Base-by-base conservation (phyloP, 2,888 invertebrate genomes). In the Ganaspis brasiliensis region DNA sequence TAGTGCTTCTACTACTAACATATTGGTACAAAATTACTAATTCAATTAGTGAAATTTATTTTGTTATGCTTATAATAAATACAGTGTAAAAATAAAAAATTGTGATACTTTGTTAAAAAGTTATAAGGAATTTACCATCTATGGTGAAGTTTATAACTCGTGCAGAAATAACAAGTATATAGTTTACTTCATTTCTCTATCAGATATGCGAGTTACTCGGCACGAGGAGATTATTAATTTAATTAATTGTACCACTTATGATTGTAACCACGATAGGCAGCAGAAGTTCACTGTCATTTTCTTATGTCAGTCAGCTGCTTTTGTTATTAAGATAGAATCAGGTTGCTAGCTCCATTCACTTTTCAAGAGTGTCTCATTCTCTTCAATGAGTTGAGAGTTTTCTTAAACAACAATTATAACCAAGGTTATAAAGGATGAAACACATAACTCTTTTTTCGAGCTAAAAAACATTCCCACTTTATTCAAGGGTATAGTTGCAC, bases 191-290 rank as follows among this genome's bases (percentile, higher is more conserved):
- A 31, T 59, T 16, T 35, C 59, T 16, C n/a, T 59, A 35, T 31
- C n/a, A 59, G 59, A 59, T 59, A 59, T 9, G 26, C 35, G 59
- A 61, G 16, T 61, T 61, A 61, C 26, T 61, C n/a, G 35, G n/a
- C 31, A 52, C 9, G 16, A 9, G 16, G n/a, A 61, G 59, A 61
- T 61, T 61, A 61, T 61, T 61, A 61, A 61, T 61, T 35, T 35
- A 61, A 61, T 61, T 63, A 63, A 37, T 63, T 37, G 37, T 31
- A 16, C 59, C 31, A 59, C 31, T 59, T 59, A 31, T 35, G 59
- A 59, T 59, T 16, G 59, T 35, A 9, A 31, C 31, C n/a, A 31
- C 16, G 59, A 59, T 59, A 59, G 9, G 9, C 35, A 26, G 16
- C 10, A 35, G 35, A 24, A 26, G 8, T 59, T 59, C 19, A 35